These are phyloP conservation scores for Tetanocera ferruginea DNA, from an alignment of 2,888 invertebrate species.

Conservation along the genomic window DNA sequence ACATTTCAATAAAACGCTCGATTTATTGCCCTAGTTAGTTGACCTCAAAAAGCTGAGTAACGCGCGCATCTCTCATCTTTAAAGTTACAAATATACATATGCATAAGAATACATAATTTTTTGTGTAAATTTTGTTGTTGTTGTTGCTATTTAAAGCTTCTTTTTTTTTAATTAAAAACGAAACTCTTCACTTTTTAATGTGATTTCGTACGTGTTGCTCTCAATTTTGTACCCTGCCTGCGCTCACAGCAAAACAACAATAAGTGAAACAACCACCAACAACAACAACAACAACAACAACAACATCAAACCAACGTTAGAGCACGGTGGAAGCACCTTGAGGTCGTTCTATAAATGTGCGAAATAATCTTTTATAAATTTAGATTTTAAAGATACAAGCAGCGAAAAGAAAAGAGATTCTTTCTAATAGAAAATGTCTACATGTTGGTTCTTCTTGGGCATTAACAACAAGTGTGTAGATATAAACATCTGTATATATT, in stretches of 20 bases:
- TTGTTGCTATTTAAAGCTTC: neutral
- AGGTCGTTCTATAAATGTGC: constrained; percentile 36
- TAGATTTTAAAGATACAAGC: constrained; percentile 15
- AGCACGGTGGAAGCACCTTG: constrained; percentile 15
- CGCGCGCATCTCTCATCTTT: too few relatives aligned
- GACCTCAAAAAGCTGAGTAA: too few relatives aligned
- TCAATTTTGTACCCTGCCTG: neutral
- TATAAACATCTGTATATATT: neutral
- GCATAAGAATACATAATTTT: neutral
- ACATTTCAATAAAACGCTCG: neutral
- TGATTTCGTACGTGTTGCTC: neutral
- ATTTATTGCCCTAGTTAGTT: too few relatives aligned
- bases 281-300: neutral
- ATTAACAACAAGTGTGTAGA: neutral
- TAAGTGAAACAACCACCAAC: neutral
- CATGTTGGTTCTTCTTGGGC: neutral
- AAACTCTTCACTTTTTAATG: constrained; percentile 5
- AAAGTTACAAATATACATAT: neutral
- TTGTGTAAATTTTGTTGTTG: neutral
- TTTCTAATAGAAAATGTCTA: too few relatives aligned
- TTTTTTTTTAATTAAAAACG: neutral
- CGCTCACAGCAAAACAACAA: too few relatives aligned
- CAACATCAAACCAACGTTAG: neutral
- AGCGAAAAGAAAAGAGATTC: neutral
- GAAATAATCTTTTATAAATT: constrained; percentile 29